phyloP scores from a whole-genome alignment of 2,888 invertebrate species.

The Volucella inflata region DNA sequence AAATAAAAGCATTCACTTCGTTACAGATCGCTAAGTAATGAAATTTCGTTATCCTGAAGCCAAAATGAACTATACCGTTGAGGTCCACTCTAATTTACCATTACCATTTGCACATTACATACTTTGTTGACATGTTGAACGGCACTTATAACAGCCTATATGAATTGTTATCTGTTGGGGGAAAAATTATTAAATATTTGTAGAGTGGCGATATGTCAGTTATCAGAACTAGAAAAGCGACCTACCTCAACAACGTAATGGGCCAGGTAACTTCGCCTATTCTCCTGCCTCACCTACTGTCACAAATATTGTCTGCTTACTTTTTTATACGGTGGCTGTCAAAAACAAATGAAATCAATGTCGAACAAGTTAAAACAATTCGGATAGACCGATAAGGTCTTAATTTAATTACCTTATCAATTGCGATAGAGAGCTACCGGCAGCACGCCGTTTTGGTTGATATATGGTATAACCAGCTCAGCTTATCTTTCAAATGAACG shows the following conservation, averaged over 20 bases:
- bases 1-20: constrained; percentile 31
- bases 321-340: constrained; percentile 60
- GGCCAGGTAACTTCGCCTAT: constrained; percentile 48
- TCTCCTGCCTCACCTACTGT: background rate
- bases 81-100: constrained; percentile 29
- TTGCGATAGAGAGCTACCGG: constrained; percentile 43
- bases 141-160: constrained; percentile 52
- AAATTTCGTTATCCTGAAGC: constrained; percentile 38
- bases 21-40: constrained; percentile 66
- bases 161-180: constrained; percentile 53
- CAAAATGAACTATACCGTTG: background rate
- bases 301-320: constrained; percentile 49
- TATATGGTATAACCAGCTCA: constrained; percentile 32
- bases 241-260: constrained; percentile 66
- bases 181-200: constrained; percentile 67
- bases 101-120: constrained; percentile 45
- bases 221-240: constrained; percentile 58
- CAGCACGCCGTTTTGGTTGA: constrained; percentile 34
- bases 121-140: constrained; percentile 61
- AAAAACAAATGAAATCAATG: constrained; percentile 75
- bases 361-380: constrained; percentile 73
- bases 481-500: constrained; percentile 60
- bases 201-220: constrained; percentile 61
- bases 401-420: constrained; percentile 74
- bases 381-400: constrained; percentile 59